These are phyloP conservation scores for Sarcophilus harrisii DNA, from an alignment of 2,797 vertebrate genomes.

Conservation along the genomic window DNA sequence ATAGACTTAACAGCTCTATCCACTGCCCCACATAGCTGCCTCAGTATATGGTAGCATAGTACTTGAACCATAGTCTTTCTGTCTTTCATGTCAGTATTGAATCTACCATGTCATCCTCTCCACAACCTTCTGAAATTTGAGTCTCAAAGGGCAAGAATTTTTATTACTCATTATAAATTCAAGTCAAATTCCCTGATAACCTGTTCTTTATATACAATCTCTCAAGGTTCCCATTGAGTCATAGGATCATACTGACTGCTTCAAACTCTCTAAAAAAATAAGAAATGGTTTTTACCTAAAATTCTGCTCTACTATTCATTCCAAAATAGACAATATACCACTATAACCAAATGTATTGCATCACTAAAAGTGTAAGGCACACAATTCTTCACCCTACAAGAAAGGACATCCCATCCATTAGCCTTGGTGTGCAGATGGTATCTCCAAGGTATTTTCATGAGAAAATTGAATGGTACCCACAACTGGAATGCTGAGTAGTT, in stretches of 20 bases:
- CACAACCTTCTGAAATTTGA: neutral
- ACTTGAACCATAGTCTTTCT: neutral
- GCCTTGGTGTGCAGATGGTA: conserved; percentile 25
- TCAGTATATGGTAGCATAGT: neutral
- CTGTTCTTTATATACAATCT: neutral
- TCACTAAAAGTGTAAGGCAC: neutral
- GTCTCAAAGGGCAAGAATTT: neutral
- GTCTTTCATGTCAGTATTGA: neutral
- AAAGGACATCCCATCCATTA: conserved; percentile 50
- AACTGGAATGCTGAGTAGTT: conserved; percentile 43
- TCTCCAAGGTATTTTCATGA: conserved; percentile 43
- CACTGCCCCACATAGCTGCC: neutral
- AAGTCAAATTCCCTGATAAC: neutral
- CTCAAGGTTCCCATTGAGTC: neutral
- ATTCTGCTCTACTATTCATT: neutral
- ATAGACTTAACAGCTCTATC: neutral
- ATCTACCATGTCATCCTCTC: neutral
- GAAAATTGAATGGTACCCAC: conserved; percentile 56
- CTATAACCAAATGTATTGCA: neutral
- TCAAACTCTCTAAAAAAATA: neutral
- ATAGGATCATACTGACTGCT: neutral
- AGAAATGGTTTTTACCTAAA: neutral
- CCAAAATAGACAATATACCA: neutral
- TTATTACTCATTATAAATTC: neutral
- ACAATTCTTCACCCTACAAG: conserved; percentile 41